A percentile compares a stretch with the other conserved stretches of the same genome.
These are phyloP conservation scores for Abrostola triplasia DNA, from an alignment of 2,888 invertebrate genomes.

Conservation along the genomic window DNA sequence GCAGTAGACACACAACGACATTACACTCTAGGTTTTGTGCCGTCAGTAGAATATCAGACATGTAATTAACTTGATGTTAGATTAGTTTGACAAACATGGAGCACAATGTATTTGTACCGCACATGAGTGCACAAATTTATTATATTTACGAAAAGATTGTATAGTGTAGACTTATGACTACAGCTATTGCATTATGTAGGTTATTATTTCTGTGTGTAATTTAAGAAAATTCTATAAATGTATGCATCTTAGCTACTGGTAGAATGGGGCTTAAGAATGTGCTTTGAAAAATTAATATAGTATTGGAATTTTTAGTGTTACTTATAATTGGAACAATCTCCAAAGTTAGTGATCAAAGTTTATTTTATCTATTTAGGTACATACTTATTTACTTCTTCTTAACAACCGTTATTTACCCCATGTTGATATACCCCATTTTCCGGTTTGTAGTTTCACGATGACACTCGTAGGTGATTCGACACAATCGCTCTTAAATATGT, in stretches of 20 bases:
- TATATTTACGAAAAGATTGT: not conserved
- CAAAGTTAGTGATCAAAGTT: too few relatives aligned
- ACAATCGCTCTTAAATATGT: constrained; percentile 33
- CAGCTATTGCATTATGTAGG: not conserved
- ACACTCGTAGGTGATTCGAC: constrained; percentile 34
- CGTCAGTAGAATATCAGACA: constrained; percentile 29
- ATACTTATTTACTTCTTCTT: not conserved
- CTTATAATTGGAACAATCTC: too few relatives aligned
- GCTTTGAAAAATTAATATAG: too few relatives aligned
- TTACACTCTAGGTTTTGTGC: constrained; percentile 42
- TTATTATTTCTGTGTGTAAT: not conserved
- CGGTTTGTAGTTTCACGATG: constrained; percentile 38
- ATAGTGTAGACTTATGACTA: not conserved
- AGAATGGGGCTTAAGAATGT: not conserved
- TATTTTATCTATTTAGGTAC: not conserved
- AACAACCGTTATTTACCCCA: not conserved
- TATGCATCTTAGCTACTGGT: not conserved
- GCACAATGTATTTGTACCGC: constrained; percentile 13
- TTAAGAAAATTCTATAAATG: constrained; percentile 1
- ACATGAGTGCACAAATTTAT: constrained; percentile 16
- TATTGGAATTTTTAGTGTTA: too few relatives aligned
- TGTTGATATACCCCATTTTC: not conserved
- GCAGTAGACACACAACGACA: constrained; percentile 6
- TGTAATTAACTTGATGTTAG: constrained; percentile 9
- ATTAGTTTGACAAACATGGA: not conserved